Conservation (phyloP, 2,113 vertebrate species). For the Microcebus griseorufus region DNA sequence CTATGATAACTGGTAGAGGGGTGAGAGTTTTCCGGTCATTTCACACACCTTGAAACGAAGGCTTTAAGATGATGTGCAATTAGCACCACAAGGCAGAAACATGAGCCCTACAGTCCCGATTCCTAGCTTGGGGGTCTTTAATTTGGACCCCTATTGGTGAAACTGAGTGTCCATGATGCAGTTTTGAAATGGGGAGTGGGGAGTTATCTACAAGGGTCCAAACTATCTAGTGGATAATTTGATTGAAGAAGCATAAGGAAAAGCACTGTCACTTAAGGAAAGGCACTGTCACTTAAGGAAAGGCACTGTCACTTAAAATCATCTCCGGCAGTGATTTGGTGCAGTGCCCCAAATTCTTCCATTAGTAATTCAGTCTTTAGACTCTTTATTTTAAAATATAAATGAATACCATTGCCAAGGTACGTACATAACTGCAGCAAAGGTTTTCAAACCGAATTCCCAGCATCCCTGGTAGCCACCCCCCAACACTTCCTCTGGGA, state of each 20-base stretch:
- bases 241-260: not conserved
- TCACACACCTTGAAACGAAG: not conserved
- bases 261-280: not conserved
- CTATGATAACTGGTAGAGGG: not conserved
- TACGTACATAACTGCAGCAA: not conserved
- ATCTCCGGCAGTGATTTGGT: not conserved
- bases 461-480: not conserved
- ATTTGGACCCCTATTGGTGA: not conserved
- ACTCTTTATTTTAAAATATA: not conserved
- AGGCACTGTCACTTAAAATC: not conserved
- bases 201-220: not conserved
- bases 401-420: slow-evolving; percentile 23
- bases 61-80: not conserved
- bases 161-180: not conserved
- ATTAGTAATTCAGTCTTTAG: not conserved
- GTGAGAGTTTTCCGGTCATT: not conserved
- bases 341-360: not conserved
- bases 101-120: not conserved
- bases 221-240: not conserved
- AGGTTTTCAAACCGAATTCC: not conserved
- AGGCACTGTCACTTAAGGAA: not conserved
- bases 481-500: not conserved
- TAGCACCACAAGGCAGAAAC: not conserved
- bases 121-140: not conserved
- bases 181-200: not conserved